Conservation (phyloP, 2,888 invertebrate species). For the Protula sp. region DNA sequence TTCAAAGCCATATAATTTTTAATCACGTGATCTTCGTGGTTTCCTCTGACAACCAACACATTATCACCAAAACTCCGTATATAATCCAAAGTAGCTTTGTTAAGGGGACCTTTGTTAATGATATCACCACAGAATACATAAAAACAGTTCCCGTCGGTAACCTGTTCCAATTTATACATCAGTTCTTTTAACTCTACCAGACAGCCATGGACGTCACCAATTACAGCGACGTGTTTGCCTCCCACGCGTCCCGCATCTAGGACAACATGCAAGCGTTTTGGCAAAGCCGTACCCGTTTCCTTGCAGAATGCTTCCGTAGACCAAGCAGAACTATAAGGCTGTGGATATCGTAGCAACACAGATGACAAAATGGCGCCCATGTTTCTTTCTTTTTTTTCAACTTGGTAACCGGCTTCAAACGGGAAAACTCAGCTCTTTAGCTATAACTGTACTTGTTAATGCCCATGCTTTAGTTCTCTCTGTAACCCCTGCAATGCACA, state of each 20-base stretch:
- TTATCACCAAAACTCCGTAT: background rate
- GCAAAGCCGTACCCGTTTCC: too few relatives aligned
- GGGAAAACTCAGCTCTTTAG: too few relatives aligned
- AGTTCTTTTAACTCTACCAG: background rate
- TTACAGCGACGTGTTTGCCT: background rate
- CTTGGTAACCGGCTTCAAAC: too few relatives aligned
- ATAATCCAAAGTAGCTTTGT: background rate
- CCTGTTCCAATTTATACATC: background rate
- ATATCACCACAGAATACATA: background rate
- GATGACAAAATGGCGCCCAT: too few relatives aligned
- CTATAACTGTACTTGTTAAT: too few relatives aligned
- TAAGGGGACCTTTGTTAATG: background rate
- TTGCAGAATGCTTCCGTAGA: too few relatives aligned
- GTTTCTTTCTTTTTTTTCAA: too few relatives aligned
- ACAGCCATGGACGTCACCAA: background rate
- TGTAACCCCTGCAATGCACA: too few relatives aligned
- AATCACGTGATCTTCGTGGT: conserved; percentile 21
- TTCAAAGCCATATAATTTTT: background rate
- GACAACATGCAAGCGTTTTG: too few relatives aligned
- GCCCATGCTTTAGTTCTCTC: too few relatives aligned
- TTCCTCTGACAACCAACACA: conserved; percentile 13
- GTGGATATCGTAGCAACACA: too few relatives aligned
- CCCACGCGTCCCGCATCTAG: background rate
- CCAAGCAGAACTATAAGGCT: too few relatives aligned
- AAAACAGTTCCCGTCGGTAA: background rate